Evolutionary conservation across 2,888 invertebrate genomes (phyloP), one percentile per base, ranked within the genome.

Genomic region (Tetanocera ferruginea): DNA sequence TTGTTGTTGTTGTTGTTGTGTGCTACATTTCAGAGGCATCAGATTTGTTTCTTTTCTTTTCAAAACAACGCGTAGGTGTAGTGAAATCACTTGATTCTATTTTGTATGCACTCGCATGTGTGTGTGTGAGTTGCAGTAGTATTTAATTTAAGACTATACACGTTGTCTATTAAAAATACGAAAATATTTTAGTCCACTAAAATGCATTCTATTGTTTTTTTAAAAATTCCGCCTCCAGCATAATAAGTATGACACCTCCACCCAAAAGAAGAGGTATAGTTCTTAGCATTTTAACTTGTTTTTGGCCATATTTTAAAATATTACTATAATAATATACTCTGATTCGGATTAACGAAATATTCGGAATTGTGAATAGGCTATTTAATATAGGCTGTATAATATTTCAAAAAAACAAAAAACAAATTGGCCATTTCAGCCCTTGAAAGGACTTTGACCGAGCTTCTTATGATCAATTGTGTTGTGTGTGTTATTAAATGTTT

Each of bases 51-150:
- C 9, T 25, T 5, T 62, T 8, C 9, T 28, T 62, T 31, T 17
- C 3, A 52, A 28, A 60, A 37, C 60, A 37, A 25, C 25, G 74
- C 74, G 74, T 74, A 64, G 74, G 74, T 51, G 74, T 62, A 9
- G n/a, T 28, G 51, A 17, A 37, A 43, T 57, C 43, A 17, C 25
- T 37, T 55, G 37, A 8, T 11, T 64, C 17, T 8, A 14, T 23
- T 55, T 28, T 14, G 62, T 64, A n/a, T n/a, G n/a, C n/a, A n/a
- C n/a, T 3, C n/a, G 52, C n/a, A n/a, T 52, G 28, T 62, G 62
- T 62, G 28, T 23, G 19, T 4, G n/a, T n/a, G n/a, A n/a, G 43
- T 37, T 19, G n/a, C 25, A 67, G 43, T 19, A 3, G 0, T 19
- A 49, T 43, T 23, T 11, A 9, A 37, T 37, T 17, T 31, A 8